Base-by-base conservation (phyloP, 1,140 invertebrate species). In the Rhopalosiphum maidis region DNA sequence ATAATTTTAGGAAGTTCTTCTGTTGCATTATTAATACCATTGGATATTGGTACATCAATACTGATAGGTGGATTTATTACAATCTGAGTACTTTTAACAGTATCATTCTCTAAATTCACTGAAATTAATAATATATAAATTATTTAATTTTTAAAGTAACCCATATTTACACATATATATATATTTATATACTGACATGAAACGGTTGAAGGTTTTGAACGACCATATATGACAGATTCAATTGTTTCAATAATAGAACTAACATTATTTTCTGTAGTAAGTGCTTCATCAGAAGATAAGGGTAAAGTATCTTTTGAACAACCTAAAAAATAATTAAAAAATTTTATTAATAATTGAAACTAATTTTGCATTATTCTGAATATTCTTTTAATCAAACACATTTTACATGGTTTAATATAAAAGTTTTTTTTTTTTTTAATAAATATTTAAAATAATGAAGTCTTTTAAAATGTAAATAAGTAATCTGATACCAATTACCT, bases 151-250 rank as follows among this genome's bases (percentile, higher is more conserved):
- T 77, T 77, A 18, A 77, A 77, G 15, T 83, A 23, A 51, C 18
- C 7, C 0, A 90, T 90, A 91, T 21, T 4, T 54, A n/a, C n/a
- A n/a, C 0, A 90, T 90, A 91, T 21, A 4, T 54, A 90, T 90
- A 92, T 21, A 4, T 54, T n/a, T 35, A 5, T 43, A 83, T 68
- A 86, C 85, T 89, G 18, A 89, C 85, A 89, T 54, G 60, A 30
- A 54, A 60, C 35, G 25, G 37, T 89, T 35, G 43, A 18, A 55
- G 37, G 41, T 37, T 89, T 89, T 46, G 85, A 88, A 89, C 94
- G 93, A 82, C 94, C 94, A 93, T 94, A 95, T 9, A 95, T 94
- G 35, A 95, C 95, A 94, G 95, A 95, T 94, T 95, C 95, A 93
- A 95, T 95, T 48, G 94, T 94, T 94, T 95, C 95, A 90, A 93